Conservation (phyloP, 2,797 vertebrate genomes). For the Acanthopagrus latus region DNA sequence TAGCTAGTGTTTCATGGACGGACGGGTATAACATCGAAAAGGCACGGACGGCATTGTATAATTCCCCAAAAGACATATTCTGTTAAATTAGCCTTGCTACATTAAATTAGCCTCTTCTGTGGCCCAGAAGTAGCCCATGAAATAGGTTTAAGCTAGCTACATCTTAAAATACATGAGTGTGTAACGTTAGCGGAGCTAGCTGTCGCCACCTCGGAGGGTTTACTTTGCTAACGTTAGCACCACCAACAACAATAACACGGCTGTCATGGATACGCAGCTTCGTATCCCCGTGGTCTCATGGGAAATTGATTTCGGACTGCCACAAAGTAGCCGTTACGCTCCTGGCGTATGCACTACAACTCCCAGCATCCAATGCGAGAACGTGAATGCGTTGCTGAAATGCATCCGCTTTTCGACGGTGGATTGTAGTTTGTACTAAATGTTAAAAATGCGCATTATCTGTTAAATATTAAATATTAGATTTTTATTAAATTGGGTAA, state of each 20-base stretch:
- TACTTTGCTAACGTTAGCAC: conserved; percentile 61
- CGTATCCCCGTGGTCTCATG: conserved; percentile 55
- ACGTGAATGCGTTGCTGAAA: conserved; percentile 41
- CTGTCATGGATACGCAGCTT: conserved; percentile 85
- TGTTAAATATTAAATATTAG: background rate
- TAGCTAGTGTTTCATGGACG: conserved; percentile 26
- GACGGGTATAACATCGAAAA: conserved; percentile 8
- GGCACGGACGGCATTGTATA: background rate
- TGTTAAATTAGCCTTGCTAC: background rate
- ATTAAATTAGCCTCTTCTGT: background rate
- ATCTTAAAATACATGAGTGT: conserved; percentile 9
- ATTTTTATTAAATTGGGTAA: rapidly evolving
- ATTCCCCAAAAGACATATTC: background rate
- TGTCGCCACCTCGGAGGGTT: conserved; percentile 22
- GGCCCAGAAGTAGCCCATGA: background rate
- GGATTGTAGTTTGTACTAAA: background rate
- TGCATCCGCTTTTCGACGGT: conserved; percentile 13
- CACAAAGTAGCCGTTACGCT: rapidly evolving
- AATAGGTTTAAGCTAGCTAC: background rate
- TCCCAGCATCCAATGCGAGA: conserved; percentile 37
- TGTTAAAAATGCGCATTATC: background rate
- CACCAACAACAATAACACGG: conserved; percentile 78
- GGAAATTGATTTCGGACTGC: conserved; percentile 73
- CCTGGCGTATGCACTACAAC: conserved; percentile 28
- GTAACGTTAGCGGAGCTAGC: conserved; percentile 13